Conservation (phyloP, 2,113 vertebrate species). For the Coracopsis vasa region DNA sequence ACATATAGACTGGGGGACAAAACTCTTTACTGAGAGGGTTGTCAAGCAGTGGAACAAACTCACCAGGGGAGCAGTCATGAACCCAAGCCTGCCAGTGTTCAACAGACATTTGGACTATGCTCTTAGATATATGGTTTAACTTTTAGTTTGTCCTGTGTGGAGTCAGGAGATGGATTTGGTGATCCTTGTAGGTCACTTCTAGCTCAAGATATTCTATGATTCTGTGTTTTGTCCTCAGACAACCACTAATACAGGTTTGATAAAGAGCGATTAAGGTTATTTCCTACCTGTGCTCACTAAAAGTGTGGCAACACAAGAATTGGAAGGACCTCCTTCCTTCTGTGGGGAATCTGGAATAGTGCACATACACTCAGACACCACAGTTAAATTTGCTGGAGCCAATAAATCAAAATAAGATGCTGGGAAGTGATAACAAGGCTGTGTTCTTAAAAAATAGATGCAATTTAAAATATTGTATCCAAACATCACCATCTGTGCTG, state of each 20-base stretch:
- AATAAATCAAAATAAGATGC: neutral
- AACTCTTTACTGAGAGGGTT: neutral
- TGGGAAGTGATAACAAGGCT: neutral
- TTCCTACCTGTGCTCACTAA: neutral
- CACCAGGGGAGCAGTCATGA: neutral
- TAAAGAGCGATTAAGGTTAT: neutral
- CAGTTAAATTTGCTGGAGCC: neutral
- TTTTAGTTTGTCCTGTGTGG: neutral
- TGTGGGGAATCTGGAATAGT: neutral
- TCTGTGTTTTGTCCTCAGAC: neutral
- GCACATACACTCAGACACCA: neutral
- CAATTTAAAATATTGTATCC: neutral
- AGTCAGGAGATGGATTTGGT: neutral
- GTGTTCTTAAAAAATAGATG: neutral
- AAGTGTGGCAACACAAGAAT: neutral
- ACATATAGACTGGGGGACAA: rapidly evolving
- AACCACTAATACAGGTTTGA: neutral
- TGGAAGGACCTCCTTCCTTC: neutral
- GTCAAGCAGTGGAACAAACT: neutral
- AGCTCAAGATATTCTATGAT: neutral
- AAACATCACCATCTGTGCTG: neutral
- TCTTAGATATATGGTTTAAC: neutral
- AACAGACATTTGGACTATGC: neutral
- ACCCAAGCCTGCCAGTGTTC: neutral
- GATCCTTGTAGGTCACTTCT: neutral